Conservation (phyloP, 2,797 vertebrate species). For the Sphenopsis melanotis region DNA sequence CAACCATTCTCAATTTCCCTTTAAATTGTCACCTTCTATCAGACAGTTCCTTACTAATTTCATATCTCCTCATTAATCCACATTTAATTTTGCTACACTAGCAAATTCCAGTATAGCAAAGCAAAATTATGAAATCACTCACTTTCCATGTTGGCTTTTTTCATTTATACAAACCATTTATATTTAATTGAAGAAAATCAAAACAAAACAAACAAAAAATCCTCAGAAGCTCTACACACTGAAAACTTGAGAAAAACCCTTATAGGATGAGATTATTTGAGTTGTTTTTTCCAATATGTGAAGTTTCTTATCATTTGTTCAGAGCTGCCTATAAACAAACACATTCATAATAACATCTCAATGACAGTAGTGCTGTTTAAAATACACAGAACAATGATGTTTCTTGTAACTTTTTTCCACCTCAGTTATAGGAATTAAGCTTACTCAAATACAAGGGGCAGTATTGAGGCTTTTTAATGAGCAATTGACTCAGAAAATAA, state of each 20-base stretch:
- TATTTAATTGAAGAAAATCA: background rate
- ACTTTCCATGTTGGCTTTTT: background rate
- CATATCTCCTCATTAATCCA: background rate
- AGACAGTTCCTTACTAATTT: background rate
- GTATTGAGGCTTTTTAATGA: background rate
- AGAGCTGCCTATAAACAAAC: background rate
- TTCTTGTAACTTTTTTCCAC: background rate
- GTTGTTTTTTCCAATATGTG: background rate
- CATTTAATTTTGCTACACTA: background rate
- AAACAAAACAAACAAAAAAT: background rate
- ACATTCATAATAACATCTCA: background rate
- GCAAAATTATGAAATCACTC: background rate
- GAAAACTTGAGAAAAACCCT: background rate
- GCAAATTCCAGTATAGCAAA: background rate
- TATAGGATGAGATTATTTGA: background rate
- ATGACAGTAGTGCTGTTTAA: background rate
- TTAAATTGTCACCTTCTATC: background rate
- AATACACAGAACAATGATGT: background rate
- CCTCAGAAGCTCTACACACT: background rate
- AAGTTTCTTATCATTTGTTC: background rate
- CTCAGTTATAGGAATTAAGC: background rate
- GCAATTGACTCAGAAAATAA: background rate
- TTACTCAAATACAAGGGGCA: background rate
- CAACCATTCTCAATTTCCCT: background rate
- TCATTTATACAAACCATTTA: background rate